Evolutionary conservation across 2,888 invertebrate species (phyloP).

Genomic region (Beris morrisii): DNA sequence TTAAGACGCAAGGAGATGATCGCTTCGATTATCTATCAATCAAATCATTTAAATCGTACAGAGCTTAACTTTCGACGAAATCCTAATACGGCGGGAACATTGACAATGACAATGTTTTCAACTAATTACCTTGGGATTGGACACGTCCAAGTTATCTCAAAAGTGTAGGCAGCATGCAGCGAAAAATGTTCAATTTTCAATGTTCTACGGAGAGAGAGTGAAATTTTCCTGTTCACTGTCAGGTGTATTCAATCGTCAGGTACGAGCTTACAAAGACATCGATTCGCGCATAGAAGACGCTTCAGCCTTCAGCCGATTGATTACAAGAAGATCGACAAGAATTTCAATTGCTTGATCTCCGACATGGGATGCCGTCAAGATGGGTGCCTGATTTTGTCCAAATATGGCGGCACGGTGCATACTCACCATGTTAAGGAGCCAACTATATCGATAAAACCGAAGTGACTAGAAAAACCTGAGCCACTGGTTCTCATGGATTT

Average conservation of each 20-base stretch:
- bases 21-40: too few species aligned
- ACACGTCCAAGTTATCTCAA: conserved; percentile 22
- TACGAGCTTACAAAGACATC: not conserved
- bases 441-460: too few species aligned
- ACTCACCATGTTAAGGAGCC: conserved; percentile 1
- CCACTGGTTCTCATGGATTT: conserved; percentile 37
- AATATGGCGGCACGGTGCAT: conserved; percentile 26
- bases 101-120: conserved; percentile 35
- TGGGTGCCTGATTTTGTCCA: conserved; percentile 36
- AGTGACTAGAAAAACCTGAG: conserved; percentile 28
- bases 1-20: too few species aligned
- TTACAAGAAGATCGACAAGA: conserved; percentile 37
- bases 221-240: conserved; percentile 26
- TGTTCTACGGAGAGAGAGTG: conserved; percentile 28
- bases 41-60: too few species aligned
- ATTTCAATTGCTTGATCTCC: conserved; percentile 34
- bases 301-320: conserved; percentile 32
- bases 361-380: conserved; percentile 31
- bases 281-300: not conserved
- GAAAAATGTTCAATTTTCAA: not conserved
- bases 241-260: conserved; percentile 18
- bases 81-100: conserved; percentile 33
- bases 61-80: not conserved
- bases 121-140: conserved; percentile 35
- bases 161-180: conserved; percentile 22